A percentile compares a stretch with the other conserved stretches of the same genome.
Evolutionary conservation across 2,797 vertebrate genomes (phyloP).

Genomic region (Cichlasoma orientale): DNA sequence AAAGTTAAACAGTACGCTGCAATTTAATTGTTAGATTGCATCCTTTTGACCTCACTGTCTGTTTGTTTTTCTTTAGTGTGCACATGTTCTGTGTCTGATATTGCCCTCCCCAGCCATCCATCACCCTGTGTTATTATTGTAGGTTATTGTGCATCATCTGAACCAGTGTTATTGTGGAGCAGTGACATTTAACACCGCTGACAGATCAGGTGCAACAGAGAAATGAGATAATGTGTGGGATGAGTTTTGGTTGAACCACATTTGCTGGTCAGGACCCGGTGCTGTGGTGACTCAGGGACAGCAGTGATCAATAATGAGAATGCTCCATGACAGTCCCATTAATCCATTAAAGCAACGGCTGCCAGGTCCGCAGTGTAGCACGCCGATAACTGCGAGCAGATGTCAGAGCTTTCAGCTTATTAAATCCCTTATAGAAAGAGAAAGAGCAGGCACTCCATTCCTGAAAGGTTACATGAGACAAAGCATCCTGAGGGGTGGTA

Average conservation of each 20-base stretch:
- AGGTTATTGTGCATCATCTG: background rate
- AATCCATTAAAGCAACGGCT: constrained; percentile 51
- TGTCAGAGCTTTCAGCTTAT: constrained; percentile 61
- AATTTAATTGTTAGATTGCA: background rate
- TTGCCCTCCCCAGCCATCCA: background rate
- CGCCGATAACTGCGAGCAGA: background rate
- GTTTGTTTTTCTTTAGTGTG: background rate
- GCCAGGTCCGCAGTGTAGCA: constrained; percentile 9
- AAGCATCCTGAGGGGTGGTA: background rate
- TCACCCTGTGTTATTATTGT: constrained; percentile 2
- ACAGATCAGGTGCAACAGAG: constrained; percentile 19
- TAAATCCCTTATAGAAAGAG: constrained; percentile 33
- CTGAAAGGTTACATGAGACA: constrained; percentile 16
- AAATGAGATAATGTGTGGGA: constrained; percentile 32
- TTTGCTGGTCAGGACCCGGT: constrained; percentile 6
- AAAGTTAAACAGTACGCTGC: background rate
- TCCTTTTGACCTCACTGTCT: background rate
- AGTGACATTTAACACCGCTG: constrained; percentile 35
- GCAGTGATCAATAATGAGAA: constrained; percentile 60
- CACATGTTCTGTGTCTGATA: background rate
- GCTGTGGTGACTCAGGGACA: constrained; percentile 46
- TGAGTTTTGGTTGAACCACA: constrained; percentile 6
- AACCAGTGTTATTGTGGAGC: constrained; percentile 2
- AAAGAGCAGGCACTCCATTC: background rate
- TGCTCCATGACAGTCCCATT: constrained; percentile 44